Conservation (phyloP, 2,113 vertebrate species). For the Etia nguti region DNA sequence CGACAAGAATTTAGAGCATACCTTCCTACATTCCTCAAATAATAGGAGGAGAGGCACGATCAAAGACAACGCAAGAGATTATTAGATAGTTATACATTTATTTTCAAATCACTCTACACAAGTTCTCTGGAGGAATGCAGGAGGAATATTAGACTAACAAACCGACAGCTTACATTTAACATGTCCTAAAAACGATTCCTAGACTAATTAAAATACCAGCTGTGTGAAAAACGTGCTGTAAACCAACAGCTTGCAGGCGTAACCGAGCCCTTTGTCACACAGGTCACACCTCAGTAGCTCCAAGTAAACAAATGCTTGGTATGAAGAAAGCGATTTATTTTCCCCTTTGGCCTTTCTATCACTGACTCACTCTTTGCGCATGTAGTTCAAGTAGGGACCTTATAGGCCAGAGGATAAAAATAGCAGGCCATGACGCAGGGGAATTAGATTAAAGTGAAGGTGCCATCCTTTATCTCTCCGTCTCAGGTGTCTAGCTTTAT, state of each 20-base stretch:
- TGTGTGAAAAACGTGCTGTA: not conserved
- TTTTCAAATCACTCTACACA: not conserved
- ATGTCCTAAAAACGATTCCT: not conserved
- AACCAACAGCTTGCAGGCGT: not conserved
- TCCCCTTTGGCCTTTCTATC: conserved; percentile 12
- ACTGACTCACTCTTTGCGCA: conserved; percentile 40
- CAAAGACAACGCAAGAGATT: not conserved
- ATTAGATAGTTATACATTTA: not conserved
- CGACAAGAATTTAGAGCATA: not conserved
- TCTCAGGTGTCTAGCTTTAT: conserved; percentile 28
- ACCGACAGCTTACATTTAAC: not conserved
- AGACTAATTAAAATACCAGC: not conserved
- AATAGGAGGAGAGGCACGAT: accelerated
- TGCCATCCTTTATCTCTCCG: conserved; percentile 35
- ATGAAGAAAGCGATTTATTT: not conserved
- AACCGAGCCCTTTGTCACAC: not conserved
- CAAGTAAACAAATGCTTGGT: not conserved
- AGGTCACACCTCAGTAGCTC: not conserved
- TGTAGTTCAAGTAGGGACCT: conserved; percentile 9
- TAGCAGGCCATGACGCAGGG: conserved; percentile 61
- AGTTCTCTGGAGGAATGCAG: not conserved
- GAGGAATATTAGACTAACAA: not conserved
- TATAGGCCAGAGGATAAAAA: conserved; percentile 61
- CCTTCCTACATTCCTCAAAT: not conserved
- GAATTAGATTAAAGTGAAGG: conserved; percentile 63